Evolutionary conservation across 2,888 invertebrate species (phyloP), one percentile per base, ranked within the genome.

Genomic region (Carcina quercana): DNA sequence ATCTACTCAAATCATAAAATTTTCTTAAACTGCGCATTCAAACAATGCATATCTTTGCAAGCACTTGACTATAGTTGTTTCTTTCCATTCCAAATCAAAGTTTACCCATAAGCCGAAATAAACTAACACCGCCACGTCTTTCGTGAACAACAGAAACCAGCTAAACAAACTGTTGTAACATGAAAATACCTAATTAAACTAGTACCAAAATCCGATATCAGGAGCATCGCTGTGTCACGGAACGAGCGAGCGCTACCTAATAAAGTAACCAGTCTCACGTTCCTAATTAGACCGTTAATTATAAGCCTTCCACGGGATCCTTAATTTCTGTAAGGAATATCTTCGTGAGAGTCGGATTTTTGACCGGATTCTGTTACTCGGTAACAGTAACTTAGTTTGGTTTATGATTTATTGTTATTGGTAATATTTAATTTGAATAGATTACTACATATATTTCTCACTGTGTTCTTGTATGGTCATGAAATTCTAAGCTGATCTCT

Each of bases 241-340:
- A 62, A 59, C 56, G n/a, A n/a, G n/a, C 56, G 59, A 57, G 52
- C 59, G 50, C 64, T 63, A 59, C 70, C 71, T 79, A 78, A 79
- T 78, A 80, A 80, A 79, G 69, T 63, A 68, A 60, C 47, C 45
- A 64, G 69, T 76, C 73, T 82, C 82, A 70, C 68, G 78, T 82
- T 82, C 59, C 82, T 83, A 82, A 83, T 82, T 80, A 83, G 78
- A 60, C 49, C 72, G 70, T 82, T 80, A 72, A 79, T 82, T 80
- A 78, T 82, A 75, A 80, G 68, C 66, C 75, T 71, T 76, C 68
- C 78, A 75, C 66, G 73, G 67, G 62, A 69, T 70, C 73, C 72
- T 80, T 80, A 79, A 79, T 79, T 76, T 75, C 67, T 62, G 65
- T 70, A 68, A 75, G 69, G 65, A 72, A 67, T 65, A 68, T 65